These are phyloP conservation scores for Yponomeuta plumbellus DNA, from an alignment of 2,888 invertebrate genomes.

Conservation along the genomic window DNA sequence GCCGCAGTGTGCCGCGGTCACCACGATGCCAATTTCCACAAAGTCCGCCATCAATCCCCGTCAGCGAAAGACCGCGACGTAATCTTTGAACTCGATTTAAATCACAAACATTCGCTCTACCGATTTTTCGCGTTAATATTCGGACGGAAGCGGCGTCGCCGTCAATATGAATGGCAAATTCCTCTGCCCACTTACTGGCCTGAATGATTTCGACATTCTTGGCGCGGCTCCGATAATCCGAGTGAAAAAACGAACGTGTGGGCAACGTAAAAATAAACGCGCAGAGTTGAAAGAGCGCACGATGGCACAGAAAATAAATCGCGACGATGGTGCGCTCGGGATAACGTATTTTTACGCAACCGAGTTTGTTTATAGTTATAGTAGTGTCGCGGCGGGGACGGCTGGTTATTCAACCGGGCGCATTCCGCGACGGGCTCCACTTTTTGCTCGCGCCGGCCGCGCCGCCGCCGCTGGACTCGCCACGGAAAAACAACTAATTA, in stretches of 20 bases:
- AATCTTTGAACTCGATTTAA: conserved; percentile 9
- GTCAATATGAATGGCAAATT: conserved; percentile 71
- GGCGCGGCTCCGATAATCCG: conserved; percentile 70
- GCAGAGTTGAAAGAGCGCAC: conserved; percentile 50
- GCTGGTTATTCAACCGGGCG: conserved; percentile 73
- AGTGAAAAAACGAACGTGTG: conserved; percentile 63
- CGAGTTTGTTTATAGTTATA: conserved; percentile 63
- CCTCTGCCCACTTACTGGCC: conserved; percentile 72
- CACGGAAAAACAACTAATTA: conserved; percentile 59
- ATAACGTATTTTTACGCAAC: conserved; percentile 74
- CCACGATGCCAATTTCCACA: too few species aligned
- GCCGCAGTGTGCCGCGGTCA: too few species aligned
- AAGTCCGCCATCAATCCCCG: neutral
- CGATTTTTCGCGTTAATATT: conserved; percentile 36
- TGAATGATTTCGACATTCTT: conserved; percentile 77
- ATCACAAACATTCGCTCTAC: conserved; percentile 1
- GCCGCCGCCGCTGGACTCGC: conserved; percentile 24
- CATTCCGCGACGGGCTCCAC: conserved; percentile 69
- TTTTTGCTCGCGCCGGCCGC: conserved; percentile 56
- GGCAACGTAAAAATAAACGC: conserved; percentile 66
- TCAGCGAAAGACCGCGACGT: neutral
- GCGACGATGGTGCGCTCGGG: conserved; percentile 46
- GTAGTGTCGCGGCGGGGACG: conserved; percentile 42
- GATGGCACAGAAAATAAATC: conserved; percentile 63
- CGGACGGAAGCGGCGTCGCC: conserved; percentile 32